Percentiles rank a stretch among this genome's conserved stretches.
These are phyloP conservation scores for Macrotus californicus DNA, from an alignment of 2,113 vertebrate genomes.

Conservation along the genomic window DNA sequence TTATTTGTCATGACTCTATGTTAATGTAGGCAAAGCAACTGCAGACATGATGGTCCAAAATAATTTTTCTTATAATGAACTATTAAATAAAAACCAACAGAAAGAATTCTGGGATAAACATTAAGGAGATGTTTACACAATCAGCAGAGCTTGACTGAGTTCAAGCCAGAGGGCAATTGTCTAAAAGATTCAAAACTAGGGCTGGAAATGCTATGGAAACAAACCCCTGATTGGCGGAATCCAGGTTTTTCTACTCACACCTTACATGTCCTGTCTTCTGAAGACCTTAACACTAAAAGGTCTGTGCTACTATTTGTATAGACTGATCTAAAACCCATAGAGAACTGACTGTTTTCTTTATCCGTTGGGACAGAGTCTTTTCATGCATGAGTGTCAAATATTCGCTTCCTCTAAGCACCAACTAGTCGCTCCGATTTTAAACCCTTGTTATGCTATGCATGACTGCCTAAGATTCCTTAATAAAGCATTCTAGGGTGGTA, in stretches of 20 bases:
- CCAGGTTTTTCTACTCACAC: neutral
- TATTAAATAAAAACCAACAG: neutral
- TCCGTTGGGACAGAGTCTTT: neutral
- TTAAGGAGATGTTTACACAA: constrained; percentile 23
- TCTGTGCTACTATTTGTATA: neutral
- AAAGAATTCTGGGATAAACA: neutral
- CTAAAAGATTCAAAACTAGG: neutral
- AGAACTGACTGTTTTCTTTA: neutral
- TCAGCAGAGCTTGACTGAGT: neutral
- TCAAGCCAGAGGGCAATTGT: neutral
- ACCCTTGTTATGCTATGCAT: neutral
- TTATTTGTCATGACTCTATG: neutral
- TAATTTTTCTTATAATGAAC: constrained; percentile 14
- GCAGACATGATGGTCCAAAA: neutral
- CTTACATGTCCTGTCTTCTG: neutral
- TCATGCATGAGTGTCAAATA: neutral
- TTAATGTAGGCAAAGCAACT: neutral
- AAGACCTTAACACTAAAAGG: neutral
- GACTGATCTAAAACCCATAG: neutral
- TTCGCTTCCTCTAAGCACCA: neutral
- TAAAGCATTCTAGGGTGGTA: neutral
- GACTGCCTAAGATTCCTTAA: neutral
- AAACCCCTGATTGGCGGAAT: neutral
- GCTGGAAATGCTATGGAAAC: neutral
- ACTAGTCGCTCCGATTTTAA: neutral